phyloP scores from a whole-genome alignment of 2,113 vertebrate species.

The Aphyosemion australe region DNA sequence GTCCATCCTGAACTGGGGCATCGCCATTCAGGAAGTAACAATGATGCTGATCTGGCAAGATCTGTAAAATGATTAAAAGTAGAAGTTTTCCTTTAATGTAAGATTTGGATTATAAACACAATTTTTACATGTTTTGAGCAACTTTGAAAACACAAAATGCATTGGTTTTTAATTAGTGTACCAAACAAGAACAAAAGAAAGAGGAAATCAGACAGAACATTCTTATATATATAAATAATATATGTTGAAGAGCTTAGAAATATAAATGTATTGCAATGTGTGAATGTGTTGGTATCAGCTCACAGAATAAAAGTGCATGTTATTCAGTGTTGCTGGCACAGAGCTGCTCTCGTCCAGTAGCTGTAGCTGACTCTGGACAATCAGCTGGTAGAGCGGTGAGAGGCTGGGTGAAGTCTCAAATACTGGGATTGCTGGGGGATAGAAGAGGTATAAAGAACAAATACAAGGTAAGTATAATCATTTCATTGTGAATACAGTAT shows the following conservation, averaged over 20 bases:
- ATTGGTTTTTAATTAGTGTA: too few relatives aligned
- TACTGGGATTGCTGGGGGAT: conserved; percentile 85
- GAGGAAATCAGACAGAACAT: too few relatives aligned
- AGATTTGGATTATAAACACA: too few relatives aligned
- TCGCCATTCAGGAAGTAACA: conserved; percentile 98
- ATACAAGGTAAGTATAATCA: not conserved
- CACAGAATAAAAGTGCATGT: conserved; percentile 96
- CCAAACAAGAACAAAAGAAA: too few relatives aligned
- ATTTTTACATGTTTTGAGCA: too few relatives aligned
- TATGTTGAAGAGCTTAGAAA: too few relatives aligned
- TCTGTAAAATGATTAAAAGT: conserved; percentile 85
- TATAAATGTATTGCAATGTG: not conserved
- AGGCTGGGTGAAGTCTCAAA: conserved; percentile 86
- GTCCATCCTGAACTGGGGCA: conserved; percentile 93
- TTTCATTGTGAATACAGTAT: not conserved
- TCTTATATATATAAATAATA: too few relatives aligned
- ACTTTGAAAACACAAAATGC: too few relatives aligned
- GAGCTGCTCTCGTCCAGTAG: conserved; percentile 82
- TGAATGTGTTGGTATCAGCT: conserved; percentile 59
- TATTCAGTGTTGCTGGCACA: conserved; percentile 78
- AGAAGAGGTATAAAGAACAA: not conserved
- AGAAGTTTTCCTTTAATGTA: not conserved
- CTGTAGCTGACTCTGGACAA: conserved; percentile 90
- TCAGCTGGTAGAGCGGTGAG: conserved; percentile 89
- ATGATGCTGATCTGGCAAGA: too few relatives aligned